Evolutionary conservation across 1,140 invertebrate species (phyloP).

Genomic region (Eriosoma lanigerum): DNA sequence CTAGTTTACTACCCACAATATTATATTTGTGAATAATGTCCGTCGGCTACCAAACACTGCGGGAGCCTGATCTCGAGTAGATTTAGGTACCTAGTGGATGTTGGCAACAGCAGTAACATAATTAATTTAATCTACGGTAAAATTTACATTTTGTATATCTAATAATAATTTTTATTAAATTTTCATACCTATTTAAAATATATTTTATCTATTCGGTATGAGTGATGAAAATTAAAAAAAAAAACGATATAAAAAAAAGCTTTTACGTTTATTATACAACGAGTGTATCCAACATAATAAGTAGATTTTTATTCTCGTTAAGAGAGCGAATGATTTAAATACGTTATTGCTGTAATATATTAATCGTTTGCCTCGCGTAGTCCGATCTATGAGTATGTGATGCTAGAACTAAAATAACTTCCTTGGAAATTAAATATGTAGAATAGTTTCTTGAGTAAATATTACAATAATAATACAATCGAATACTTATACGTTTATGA

Average conservation of each 20-base stretch:
- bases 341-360: no score
- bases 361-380: no score
- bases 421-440: no score
- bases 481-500: no score
- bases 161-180: conserved; percentile 15
- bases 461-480: no score
- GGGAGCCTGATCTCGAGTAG: neutral
- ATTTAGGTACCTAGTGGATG: neutral
- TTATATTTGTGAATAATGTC: conserved; percentile 1
- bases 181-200: neutral
- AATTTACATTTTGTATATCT: conserved; percentile 24
- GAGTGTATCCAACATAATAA: neutral
- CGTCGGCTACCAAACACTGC: neutral
- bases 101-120: neutral
- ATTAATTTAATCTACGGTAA: neutral
- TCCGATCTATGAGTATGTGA: no score
- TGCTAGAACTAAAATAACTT: no score
- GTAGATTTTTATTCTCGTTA: conserved; percentile 3
- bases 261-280: conserved; percentile 1
- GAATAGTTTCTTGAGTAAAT: no score
- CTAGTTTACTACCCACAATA: neutral
- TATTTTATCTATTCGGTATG: no score
- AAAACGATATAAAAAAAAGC: no score
- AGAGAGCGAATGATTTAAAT: neutral
- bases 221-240: no score